Conservation (phyloP, 2,888 invertebrate genomes). For the Cryptophagus acutangulus region DNA sequence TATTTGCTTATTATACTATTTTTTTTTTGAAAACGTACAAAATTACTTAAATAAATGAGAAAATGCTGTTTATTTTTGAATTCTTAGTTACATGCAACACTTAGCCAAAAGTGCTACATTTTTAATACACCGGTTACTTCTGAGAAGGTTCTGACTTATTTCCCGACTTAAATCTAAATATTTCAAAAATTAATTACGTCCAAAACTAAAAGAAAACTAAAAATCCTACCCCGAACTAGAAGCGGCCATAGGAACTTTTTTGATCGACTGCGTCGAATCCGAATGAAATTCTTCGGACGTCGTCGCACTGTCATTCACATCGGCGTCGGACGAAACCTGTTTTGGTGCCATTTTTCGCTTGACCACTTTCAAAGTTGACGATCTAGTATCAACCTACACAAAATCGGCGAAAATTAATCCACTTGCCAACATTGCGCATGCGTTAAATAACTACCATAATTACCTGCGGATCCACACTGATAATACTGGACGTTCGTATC, state of each 20-base stretch:
- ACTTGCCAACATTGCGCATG: neutral
- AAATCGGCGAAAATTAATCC: no score
- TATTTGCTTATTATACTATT: no score
- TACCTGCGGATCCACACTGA: constrained; percentile 58
- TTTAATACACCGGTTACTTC: neutral
- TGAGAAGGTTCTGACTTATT: no score
- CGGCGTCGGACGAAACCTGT: constrained; percentile 52
- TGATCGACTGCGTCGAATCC: constrained; percentile 42
- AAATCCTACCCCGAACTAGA: constrained; percentile 35
- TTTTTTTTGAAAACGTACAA: no score
- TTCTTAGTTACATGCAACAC: no score
- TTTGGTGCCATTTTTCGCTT: constrained; percentile 51
- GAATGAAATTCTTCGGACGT: constrained; percentile 46
- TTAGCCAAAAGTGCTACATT: no score
- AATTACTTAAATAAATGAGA: no score
- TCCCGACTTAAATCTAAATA: no score
- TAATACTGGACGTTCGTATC: constrained; percentile 65
- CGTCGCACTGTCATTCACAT: constrained; percentile 47
- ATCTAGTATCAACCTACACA: constrained; percentile 51
- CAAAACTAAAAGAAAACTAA: neutral
- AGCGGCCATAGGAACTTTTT: constrained; percentile 36
- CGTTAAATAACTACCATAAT: no score
- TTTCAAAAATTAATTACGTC: neutral
- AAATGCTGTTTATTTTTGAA: no score
- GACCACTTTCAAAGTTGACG: constrained; percentile 50